Percentiles rank a stretch among this genome's conserved stretches.
These are phyloP conservation scores for Palythoa grandis DNA, from an alignment of 92 coral and sea anemone species.

Conservation along the genomic window DNA sequence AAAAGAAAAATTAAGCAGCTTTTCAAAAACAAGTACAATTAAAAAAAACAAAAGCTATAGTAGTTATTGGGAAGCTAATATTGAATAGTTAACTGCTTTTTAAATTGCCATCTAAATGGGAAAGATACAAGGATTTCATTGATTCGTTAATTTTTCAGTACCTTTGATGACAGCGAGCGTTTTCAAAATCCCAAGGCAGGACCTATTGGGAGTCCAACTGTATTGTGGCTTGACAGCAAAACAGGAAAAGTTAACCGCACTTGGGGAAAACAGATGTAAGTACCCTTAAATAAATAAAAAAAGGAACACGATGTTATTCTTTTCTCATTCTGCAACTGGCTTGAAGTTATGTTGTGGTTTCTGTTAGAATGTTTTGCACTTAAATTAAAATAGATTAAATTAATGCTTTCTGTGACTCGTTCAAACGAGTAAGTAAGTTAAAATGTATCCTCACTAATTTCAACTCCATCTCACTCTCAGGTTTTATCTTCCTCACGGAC, in stretches of 20 bases:
- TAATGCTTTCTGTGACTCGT: no score
- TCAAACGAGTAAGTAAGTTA: no score
- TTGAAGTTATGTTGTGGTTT: no score
- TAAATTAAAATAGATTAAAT: no score
- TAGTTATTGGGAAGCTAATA: no score
- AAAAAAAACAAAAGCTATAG: no score
- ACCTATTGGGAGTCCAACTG: conserved; percentile 74
- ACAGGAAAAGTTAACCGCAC: conserved; percentile 58
- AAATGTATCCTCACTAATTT: not conserved
- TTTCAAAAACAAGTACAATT: no score
- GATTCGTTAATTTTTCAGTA: conserved; percentile 54
- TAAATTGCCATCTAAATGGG: no score
- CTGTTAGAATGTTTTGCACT: no score
- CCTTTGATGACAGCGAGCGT: conserved; percentile 60
- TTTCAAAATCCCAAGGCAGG: conserved; percentile 48
- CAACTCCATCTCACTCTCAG: conserved; percentile 20
- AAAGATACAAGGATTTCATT: no score
- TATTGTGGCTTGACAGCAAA: conserved; percentile 65
- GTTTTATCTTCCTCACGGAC: conserved; percentile 95
- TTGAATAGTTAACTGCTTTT: no score
- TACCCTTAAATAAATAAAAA: not conserved
- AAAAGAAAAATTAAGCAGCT: no score
- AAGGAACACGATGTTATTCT: not conserved
- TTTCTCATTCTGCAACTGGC: not conserved
- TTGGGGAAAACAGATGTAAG: conserved; percentile 71